Conservation (phyloP, 2,888 invertebrate genomes). For the Nemotelus nigrinus region DNA sequence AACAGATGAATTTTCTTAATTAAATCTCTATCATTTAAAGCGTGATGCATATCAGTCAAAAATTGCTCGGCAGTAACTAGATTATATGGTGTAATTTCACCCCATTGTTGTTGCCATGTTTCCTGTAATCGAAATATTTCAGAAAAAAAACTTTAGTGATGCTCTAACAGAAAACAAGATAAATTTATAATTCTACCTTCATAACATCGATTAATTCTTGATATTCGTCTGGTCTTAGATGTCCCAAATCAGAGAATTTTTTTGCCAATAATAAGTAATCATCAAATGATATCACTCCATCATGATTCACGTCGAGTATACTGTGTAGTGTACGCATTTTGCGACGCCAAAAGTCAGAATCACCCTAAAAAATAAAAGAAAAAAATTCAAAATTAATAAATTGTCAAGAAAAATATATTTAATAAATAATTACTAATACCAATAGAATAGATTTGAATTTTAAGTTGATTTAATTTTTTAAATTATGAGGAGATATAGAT, state of each 20-base stretch:
- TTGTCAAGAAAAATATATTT: not conserved
- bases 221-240: constrained; percentile 73
- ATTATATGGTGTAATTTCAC: constrained; percentile 83
- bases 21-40: constrained; percentile 78
- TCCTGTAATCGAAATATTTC: constrained; percentile 65
- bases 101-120: constrained; percentile 87
- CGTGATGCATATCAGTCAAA: constrained; percentile 83
- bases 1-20: constrained; percentile 80
- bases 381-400: not conserved
- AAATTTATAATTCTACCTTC: constrained; percentile 66
- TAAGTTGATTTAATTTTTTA: not conserved
- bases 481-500: not conserved
- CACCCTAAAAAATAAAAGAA: constrained; percentile 57
- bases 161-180: not conserved
- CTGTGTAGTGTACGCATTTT: constrained; percentile 88
- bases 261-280: constrained; percentile 80
- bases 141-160: constrained; percentile 44
- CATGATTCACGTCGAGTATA: constrained; percentile 85
- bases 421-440: not conserved
- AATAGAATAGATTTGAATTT: not conserved
- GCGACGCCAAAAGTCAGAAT: constrained; percentile 78
- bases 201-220: constrained; percentile 77
- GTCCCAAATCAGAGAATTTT: constrained; percentile 79
- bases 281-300: constrained; percentile 84
- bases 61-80: constrained; percentile 84